A percentile compares a stretch with the other conserved stretches of the same genome.
Evolutionary conservation across 2,888 invertebrate species (phyloP).

Genomic region (Nasonia oneida): DNA sequence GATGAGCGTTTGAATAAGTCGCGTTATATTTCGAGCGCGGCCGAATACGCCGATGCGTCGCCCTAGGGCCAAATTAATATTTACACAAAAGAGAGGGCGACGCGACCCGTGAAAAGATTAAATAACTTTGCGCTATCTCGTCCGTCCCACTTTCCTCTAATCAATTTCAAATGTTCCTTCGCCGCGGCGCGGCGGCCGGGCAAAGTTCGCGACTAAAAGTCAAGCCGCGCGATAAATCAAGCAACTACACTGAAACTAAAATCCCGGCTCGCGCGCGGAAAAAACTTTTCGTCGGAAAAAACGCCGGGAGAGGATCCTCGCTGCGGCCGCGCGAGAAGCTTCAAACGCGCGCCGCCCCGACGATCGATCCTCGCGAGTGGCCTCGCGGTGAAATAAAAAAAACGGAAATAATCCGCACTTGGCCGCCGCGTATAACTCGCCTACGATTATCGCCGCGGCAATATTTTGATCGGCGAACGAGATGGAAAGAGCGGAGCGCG

Average conservation of each 20-base stretch:
- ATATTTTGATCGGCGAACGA: constrained; percentile 42
- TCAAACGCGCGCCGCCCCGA: background rate
- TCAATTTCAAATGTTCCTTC: background rate
- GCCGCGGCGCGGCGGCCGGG: background rate
- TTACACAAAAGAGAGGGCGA: background rate
- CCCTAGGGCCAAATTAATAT: background rate
- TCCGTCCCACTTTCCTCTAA: background rate
- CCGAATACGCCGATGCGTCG: background rate
- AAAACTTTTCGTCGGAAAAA: background rate
- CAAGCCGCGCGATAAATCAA: background rate
- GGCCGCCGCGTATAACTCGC: constrained; percentile 27
- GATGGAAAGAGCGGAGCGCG: background rate
- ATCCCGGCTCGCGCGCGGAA: background rate
- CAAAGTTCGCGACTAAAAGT: background rate
- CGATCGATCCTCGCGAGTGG: constrained; percentile 13
- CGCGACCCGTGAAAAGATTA: background rate
- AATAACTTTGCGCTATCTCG: background rate
- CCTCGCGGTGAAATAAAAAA: background rate
- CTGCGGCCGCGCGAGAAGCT: background rate
- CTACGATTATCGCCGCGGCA: constrained; percentile 35
- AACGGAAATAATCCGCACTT: background rate
- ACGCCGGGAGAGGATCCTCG: background rate
- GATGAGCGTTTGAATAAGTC: too few relatives aligned
- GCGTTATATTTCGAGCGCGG: too few relatives aligned
- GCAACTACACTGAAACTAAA: constrained; percentile 1